Percentiles rank a stretch among this genome's conserved stretches.
Evolutionary conservation across 2,113 vertebrate genomes (phyloP).

Genomic region (Strix aluco): DNA sequence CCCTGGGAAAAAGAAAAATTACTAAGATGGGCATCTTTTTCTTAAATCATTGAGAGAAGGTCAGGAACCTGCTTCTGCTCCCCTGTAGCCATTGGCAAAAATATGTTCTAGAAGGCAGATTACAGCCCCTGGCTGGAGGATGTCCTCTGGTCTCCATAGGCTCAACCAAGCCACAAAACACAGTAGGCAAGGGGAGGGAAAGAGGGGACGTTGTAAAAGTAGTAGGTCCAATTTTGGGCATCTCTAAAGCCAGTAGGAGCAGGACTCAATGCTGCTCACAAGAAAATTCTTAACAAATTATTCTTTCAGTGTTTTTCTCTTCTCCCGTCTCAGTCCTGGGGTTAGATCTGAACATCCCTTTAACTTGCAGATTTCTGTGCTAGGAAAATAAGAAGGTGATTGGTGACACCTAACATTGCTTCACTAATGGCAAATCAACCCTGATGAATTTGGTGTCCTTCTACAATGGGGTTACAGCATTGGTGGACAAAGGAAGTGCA

Average conservation of each 20-base stretch:
- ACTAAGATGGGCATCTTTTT: background rate
- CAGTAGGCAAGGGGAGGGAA: background rate
- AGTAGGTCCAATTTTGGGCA: background rate
- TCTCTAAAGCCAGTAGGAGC: background rate
- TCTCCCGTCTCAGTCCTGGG: background rate
- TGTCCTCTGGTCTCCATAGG: background rate
- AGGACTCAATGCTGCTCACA: background rate
- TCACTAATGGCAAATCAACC: too few relatives aligned
- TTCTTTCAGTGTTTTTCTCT: background rate
- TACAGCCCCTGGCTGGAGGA: background rate
- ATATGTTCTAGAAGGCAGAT: background rate
- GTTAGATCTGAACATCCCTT: background rate
- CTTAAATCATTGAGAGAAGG: background rate
- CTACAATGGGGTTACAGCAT: too few relatives aligned
- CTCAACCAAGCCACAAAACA: background rate
- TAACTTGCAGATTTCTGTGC: background rate
- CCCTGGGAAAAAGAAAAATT: background rate
- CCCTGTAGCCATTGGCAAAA: background rate
- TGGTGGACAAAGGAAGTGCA: too few relatives aligned
- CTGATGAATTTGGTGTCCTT: too few relatives aligned
- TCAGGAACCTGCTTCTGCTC: background rate
- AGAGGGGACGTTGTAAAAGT: background rate
- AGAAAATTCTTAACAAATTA: background rate
- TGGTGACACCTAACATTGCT: too few relatives aligned
- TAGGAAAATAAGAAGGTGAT: too few relatives aligned